Percentiles rank a stretch among this genome's conserved stretches.
Conservation (phyloP, 2,113 vertebrate genomes). For the Pimephales promelas region DNA sequence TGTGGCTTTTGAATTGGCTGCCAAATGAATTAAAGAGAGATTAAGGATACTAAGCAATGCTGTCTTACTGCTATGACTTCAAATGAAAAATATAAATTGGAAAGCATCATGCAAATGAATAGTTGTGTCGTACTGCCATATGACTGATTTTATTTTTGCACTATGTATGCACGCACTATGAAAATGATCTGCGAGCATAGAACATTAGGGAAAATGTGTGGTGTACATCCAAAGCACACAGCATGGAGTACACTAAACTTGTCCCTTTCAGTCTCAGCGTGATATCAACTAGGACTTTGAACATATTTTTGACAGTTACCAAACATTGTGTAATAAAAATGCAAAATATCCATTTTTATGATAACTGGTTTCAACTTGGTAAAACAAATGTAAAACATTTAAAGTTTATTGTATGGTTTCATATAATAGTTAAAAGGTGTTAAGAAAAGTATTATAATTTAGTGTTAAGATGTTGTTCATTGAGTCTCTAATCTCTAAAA, state of each 20-base stretch:
- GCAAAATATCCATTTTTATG: neutral
- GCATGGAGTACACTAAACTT: neutral
- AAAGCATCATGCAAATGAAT: conserved; percentile 2
- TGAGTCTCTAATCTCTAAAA: too few relatives aligned
- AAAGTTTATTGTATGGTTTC: neutral
- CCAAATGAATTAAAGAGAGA: neutral
- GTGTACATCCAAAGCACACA: neutral
- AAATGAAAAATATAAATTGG: neutral
- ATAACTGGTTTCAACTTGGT: neutral
- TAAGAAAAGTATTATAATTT: too few relatives aligned
- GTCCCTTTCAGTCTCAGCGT: neutral
- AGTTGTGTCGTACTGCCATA: neutral
- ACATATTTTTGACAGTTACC: neutral
- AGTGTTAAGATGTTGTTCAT: too few relatives aligned
- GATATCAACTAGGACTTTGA: neutral
- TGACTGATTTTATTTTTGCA: neutral
- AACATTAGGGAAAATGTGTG: neutral
- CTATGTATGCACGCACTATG: neutral
- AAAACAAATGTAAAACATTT: neutral
- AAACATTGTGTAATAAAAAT: neutral
- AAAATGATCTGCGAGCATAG: neutral
- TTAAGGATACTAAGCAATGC: neutral
- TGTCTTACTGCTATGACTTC: conserved; percentile 2
- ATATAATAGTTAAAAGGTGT: neutral
- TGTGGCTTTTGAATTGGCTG: conserved; percentile 87